These are phyloP conservation scores for Ormyrus pomaceus DNA, from an alignment of 2,888 invertebrate genomes.

Conservation along the genomic window DNA sequence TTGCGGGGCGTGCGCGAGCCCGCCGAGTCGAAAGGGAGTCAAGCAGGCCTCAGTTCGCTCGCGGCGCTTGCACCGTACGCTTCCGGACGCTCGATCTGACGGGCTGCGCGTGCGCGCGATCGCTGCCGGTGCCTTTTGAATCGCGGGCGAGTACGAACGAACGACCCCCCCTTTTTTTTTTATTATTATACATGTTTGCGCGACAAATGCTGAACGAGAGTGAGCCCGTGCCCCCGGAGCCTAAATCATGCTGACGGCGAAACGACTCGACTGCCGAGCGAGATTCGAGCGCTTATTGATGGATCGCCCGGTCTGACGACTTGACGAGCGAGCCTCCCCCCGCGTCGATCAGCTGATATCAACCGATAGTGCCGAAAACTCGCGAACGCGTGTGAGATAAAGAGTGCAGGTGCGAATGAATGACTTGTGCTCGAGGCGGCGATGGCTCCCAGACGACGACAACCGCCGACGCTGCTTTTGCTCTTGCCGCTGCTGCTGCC, in stretches of 20 bases:
- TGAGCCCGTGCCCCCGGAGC: too few species aligned
- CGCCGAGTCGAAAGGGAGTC: background rate
- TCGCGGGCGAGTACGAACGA: conserved; percentile 16
- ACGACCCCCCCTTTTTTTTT: background rate
- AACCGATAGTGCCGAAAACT: too few species aligned
- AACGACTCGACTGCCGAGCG: too few species aligned
- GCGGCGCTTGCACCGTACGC: conserved; percentile 70
- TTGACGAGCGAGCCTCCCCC: too few species aligned
- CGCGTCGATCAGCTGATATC: too few species aligned
- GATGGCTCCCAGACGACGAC: conserved; percentile 55
- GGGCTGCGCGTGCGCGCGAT: background rate
- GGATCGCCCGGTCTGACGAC: too few species aligned
- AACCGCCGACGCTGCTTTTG: conserved; percentile 18
- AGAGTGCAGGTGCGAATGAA: background rate
- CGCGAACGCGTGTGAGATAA: too few species aligned
- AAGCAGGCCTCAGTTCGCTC: conserved; percentile 69
- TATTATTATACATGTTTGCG: too few species aligned
- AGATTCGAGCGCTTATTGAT: too few species aligned
- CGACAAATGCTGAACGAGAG: background rate
- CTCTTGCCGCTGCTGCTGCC: conserved; percentile 38
- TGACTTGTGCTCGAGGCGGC: conserved; percentile 19
- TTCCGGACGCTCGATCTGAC: conserved; percentile 14
- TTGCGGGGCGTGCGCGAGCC: conserved; percentile 10
- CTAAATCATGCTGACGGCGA: too few species aligned
- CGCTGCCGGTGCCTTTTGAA: background rate